phyloP scores from a whole-genome alignment of 2,113 vertebrate genomes.

The Sturnira hondurensis region DNA sequence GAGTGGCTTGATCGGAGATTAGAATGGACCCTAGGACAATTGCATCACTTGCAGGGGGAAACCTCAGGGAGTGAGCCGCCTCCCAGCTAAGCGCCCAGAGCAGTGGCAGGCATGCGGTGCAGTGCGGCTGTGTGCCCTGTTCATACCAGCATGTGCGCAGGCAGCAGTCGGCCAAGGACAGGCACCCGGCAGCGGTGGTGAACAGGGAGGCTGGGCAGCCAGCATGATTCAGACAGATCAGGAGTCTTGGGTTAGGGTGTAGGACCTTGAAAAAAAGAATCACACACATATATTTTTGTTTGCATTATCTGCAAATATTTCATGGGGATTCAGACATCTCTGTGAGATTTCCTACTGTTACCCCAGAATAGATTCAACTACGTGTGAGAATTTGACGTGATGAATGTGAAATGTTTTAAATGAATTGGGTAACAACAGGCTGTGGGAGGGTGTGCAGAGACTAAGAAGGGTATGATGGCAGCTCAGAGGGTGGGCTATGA shows the following conservation, averaged over 20 bases:
- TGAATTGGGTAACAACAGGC: not conserved
- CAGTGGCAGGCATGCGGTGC: no score
- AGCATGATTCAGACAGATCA: not conserved
- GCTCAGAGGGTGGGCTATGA: not conserved
- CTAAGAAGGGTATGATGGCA: no score
- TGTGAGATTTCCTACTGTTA: not conserved
- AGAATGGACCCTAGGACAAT: no score
- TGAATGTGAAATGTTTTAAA: not conserved
- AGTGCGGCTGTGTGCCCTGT: accelerated
- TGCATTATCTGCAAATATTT: not conserved
- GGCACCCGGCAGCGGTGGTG: no score
- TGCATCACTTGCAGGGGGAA: no score
- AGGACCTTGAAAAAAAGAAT: not conserved
- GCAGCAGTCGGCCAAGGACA: no score
- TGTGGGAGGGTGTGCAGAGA: not conserved
- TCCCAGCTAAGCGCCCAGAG: no score
- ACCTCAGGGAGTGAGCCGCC: not conserved
- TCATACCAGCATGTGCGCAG: no score
- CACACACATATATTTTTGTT: not conserved
- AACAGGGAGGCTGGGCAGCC: not conserved
- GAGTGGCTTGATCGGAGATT: no score
- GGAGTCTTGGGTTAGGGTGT: no score
- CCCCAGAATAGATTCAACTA: not conserved
- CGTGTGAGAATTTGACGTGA: not conserved
- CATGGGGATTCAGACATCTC: not conserved